Percentiles rank a stretch among this genome's conserved stretches.
These are phyloP conservation scores for Mesaphorura yosii DNA, from an alignment of 1,140 invertebrate genomes.

Conservation along the genomic window DNA sequence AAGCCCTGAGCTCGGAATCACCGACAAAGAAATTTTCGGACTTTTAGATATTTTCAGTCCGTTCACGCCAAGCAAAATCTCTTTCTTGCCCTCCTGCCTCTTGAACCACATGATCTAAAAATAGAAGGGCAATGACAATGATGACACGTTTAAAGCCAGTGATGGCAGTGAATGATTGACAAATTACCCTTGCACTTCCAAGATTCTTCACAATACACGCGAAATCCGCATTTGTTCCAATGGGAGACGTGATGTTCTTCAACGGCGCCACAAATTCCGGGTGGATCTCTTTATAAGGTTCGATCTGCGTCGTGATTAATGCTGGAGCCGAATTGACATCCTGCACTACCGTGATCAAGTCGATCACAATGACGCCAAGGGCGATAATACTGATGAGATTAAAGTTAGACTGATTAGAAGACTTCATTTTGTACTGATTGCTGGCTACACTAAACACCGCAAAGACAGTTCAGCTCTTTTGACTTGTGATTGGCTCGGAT, in stretches of 20 bases:
- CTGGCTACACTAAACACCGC: too few relatives aligned
- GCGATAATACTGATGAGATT: too few relatives aligned
- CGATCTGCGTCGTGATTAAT: too few relatives aligned
- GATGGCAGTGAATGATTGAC: background rate
- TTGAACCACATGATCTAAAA: conserved; percentile 10
- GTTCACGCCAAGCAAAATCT: conserved; percentile 9
- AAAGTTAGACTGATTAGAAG: too few relatives aligned
- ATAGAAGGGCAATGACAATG: background rate
- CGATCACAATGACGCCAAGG: too few relatives aligned
- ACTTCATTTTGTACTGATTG: too few relatives aligned
- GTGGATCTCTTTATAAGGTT: too few relatives aligned
- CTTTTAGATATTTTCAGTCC: conserved; percentile 14
- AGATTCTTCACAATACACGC: conserved; percentile 12
- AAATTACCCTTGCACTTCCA: conserved; percentile 10
- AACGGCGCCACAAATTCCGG: conserved; percentile 12
- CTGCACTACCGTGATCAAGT: too few relatives aligned
- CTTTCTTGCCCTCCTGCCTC: background rate
- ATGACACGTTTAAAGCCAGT: too few relatives aligned
- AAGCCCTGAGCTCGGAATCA: conserved; percentile 10
- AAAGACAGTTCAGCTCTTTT: too few relatives aligned
- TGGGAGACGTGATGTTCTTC: conserved; percentile 11
- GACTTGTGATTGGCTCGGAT: too few relatives aligned
- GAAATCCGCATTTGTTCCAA: conserved; percentile 12
- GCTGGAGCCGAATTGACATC: too few relatives aligned
- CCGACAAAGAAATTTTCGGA: conserved; percentile 9